Base-by-base conservation (phyloP, 2,888 invertebrate species). In the Phorcus lineatus region DNA sequence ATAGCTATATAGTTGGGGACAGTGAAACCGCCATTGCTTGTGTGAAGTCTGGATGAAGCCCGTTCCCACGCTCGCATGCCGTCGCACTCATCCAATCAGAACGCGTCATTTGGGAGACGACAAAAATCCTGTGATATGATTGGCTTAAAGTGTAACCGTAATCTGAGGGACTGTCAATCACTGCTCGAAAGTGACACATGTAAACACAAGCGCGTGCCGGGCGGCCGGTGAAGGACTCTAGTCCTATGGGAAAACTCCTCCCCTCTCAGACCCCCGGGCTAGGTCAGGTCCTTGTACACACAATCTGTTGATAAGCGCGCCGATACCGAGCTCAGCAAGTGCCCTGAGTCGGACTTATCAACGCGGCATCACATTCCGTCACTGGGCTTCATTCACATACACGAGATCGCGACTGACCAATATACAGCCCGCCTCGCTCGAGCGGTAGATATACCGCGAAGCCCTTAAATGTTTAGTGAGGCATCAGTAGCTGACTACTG, bases 21-120 rank as follows among this genome's bases (percentile, higher is more conserved):
- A 24, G 36, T 17, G 31, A 22, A 19, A 19, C 47, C 19, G 13
- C 66, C 66, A 19, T 16, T n/a, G 67, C 70, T 76, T 66, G 79
- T 80, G 80, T 80, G 80, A 80, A 80, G 80, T 52, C 28, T 31
- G 47, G 17, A 6, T 17, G 16, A 62, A 62, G 16, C 24, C 24
- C 57, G 47, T 80, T 80, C 80, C 80, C 80, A 80, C 80, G 80
- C 66, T 80, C 75, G 76, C 57, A 77, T 77, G 62, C 77, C 77
- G 40, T n/a, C 54, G 62, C 77, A 6, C 22, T 36, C 77, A 40
- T 11, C 77, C 77, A 77, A 77, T 77, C 55, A 62, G 31, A 62
- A 36, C 16, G 52, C 52, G 11, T 31, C n/a, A 40, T 62, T 22
- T 55, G 55, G 36, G 53, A 36, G n/a, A 55, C 57, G 31, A 47